Evolutionary conservation across 2,797 vertebrate genomes (phyloP).

Genomic region (Clarias pachynema): DNA sequence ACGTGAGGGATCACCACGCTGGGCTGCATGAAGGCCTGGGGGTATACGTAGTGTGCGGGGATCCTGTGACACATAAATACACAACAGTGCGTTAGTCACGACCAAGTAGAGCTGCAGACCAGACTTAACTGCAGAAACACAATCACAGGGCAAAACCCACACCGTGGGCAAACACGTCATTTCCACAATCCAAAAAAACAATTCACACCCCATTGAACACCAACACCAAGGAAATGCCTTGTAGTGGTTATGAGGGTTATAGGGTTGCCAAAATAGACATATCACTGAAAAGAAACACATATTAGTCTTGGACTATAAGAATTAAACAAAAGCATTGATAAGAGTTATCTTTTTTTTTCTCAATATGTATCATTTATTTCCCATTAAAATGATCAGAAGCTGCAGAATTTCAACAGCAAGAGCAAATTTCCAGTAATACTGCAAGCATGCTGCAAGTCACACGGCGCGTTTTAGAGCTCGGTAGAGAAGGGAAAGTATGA

Average conservation of each 20-base stretch:
- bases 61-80: constrained; percentile 85
- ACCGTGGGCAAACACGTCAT: constrained; percentile 69
- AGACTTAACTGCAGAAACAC: constrained; percentile 26
- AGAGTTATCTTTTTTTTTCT: neutral
- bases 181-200: constrained; percentile 62
- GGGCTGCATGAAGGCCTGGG: constrained; percentile 97
- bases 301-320: neutral
- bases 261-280: constrained; percentile 96
- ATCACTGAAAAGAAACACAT: constrained; percentile 54
- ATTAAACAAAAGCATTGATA: neutral
- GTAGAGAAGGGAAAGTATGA: constrained; percentile 64
- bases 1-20: constrained; percentile 96
- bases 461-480: constrained; percentile 42
- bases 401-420: neutral
- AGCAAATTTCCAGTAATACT: constrained; percentile 12
- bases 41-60: constrained; percentile 97
- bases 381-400: neutral
- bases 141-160: constrained; percentile 60
- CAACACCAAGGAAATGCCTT: constrained; percentile 74
- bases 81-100: constrained; percentile 48
- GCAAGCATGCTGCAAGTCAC: constrained; percentile 35
- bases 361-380: neutral
- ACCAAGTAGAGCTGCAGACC: neutral
- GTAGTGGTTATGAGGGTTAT: constrained; percentile 89
- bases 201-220: constrained; percentile 63